Evolutionary conservation across 2,113 vertebrate species (phyloP).

Genomic region (Psettodes erumei): DNA sequence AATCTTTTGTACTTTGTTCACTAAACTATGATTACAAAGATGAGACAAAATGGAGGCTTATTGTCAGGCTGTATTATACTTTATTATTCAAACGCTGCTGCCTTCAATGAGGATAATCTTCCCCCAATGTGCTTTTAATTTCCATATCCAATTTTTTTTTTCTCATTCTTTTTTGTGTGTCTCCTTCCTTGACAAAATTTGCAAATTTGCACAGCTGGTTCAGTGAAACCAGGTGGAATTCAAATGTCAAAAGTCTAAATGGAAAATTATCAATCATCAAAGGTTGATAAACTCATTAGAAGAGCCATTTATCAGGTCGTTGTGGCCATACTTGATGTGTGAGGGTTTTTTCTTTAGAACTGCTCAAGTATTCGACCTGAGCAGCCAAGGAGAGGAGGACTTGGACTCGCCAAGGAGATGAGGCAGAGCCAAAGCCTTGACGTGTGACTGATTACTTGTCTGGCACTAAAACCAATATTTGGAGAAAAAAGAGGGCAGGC

Average conservation of each 20-base stretch:
- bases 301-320: constrained; percentile 44
- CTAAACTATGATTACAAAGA: constrained; percentile 66
- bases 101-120: constrained; percentile 67
- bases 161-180: constrained; percentile 17
- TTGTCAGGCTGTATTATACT: constrained; percentile 61
- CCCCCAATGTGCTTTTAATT: constrained; percentile 59
- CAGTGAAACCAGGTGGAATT: constrained; percentile 25
- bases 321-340: background rate
- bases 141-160: constrained; percentile 40
- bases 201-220: constrained; percentile 49
- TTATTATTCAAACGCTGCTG: constrained; percentile 67
- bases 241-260: constrained; percentile 52
- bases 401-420: too few relatives aligned
- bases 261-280: constrained; percentile 47
- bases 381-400: constrained; percentile 47
- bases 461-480: constrained; percentile 59
- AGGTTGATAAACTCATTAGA: constrained; percentile 49
- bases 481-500: constrained; percentile 21
- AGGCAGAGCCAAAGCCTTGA: constrained; percentile 44
- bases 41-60: constrained; percentile 66
- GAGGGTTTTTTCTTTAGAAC: background rate
- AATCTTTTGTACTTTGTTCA: constrained; percentile 59
- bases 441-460: constrained; percentile 48
- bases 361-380: constrained; percentile 42
- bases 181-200: constrained; percentile 31